These are phyloP conservation scores for Anarrhichthys ocellatus DNA, from an alignment of 2,113 vertebrate species.

Conservation along the genomic window DNA sequence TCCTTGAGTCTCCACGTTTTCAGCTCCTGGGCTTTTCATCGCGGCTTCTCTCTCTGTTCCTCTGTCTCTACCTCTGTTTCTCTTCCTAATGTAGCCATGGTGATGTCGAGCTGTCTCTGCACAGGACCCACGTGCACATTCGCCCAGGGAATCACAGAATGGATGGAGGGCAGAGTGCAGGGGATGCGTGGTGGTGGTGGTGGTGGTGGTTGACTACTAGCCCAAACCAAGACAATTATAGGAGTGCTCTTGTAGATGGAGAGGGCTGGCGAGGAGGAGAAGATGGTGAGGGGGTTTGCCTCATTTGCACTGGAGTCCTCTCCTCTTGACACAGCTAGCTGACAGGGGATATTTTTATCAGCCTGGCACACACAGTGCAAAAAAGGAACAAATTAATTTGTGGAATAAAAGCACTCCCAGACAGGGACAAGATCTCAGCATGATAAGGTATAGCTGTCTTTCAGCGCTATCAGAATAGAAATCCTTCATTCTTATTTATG, in stretches of 20 bases:
- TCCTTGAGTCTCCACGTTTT: conserved; percentile 58
- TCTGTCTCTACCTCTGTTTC: conserved; percentile 24
- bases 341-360: conserved; percentile 83
- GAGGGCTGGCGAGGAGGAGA: conserved; percentile 38
- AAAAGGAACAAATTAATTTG: conserved; percentile 77
- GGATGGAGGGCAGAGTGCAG: conserved; percentile 26
- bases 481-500: conserved; percentile 73
- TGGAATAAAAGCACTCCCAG: conserved; percentile 57
- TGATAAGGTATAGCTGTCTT: conserved; percentile 68
- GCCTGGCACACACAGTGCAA: conserved; percentile 63
- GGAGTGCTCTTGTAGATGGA: conserved; percentile 50
- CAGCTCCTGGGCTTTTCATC: conserved; percentile 25
- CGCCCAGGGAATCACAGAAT: conserved; percentile 42
- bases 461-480: conserved; percentile 65
- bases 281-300: conserved; percentile 63
- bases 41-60: conserved; percentile 5
- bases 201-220: conserved; percentile 7
- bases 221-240: conserved; percentile 61
- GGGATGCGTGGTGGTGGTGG: not conserved
- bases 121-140: conserved; percentile 25
- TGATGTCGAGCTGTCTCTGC: conserved; percentile 56
- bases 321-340: conserved; percentile 61
- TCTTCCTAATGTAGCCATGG: conserved; percentile 65
- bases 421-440: conserved; percentile 77
- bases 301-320: conserved; percentile 75